phyloP scores from a whole-genome alignment of 2,797 vertebrate species.

The Spinibarbus caldwelli region DNA sequence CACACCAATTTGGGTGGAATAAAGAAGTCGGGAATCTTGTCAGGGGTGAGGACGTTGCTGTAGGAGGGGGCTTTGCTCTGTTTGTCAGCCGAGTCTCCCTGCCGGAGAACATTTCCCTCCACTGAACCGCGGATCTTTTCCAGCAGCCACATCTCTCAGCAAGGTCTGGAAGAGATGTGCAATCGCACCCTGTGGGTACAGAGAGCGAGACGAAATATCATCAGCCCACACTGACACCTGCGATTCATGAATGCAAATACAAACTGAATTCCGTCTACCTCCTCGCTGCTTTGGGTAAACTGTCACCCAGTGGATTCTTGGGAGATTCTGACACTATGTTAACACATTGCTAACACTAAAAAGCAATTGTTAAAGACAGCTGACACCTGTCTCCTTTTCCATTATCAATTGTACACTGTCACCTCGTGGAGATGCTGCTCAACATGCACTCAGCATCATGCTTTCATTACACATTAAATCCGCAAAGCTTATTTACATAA shows the following conservation, averaged over 20 bases:
- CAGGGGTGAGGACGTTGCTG: conserved; percentile 95
- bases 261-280: background rate
- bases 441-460: background rate
- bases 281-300: conserved; percentile 15
- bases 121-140: conserved; percentile 68
- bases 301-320: conserved; percentile 15
- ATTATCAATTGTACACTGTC: background rate
- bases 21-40: conserved; percentile 98
- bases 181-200: conserved; percentile 42
- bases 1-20: conserved; percentile 92
- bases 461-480: background rate
- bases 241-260: conserved; percentile 4
- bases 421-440: background rate
- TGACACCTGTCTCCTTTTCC: conserved; percentile 10
- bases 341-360: background rate
- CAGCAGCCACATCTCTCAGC: conserved; percentile 64
- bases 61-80: conserved; percentile 76
- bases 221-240: background rate
- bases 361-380: conserved; percentile 19
- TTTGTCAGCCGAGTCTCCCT: conserved; percentile 51
- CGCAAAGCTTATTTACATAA: background rate
- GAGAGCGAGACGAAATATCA: conserved; percentile 19
- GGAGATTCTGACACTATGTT: background rate
- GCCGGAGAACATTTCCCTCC: conserved; percentile 59
- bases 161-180: conserved; percentile 4